Evolutionary conservation across 37 sponge, comb jelly and placozoan genomes (phyloP).

Genomic region (Oscarella lobularis): DNA sequence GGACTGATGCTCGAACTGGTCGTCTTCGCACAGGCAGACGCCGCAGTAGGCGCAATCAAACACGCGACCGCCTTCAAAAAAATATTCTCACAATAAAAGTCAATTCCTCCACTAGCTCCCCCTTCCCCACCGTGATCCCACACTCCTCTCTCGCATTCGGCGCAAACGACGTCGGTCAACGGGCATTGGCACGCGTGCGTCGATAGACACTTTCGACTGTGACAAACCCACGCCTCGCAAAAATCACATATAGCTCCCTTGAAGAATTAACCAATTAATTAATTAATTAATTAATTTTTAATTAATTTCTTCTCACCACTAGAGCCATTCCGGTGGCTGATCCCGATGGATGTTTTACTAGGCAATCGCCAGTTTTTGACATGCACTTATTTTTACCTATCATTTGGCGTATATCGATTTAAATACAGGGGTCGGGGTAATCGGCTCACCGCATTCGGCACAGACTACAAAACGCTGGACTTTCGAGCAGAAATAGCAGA

Average conservation of each 20-base stretch:
- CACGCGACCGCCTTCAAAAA: constrained; percentile 57
- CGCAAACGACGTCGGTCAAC: constrained; percentile 64
- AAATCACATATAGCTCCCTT: constrained; percentile 98
- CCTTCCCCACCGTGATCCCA: constrained; percentile 80
- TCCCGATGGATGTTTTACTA: constrained; percentile 70
- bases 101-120: background rate
- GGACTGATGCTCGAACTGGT: constrained; percentile 99
- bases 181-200: constrained; percentile 94
- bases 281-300: background rate
- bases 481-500: constrained; percentile 88
- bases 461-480: constrained; percentile 82
- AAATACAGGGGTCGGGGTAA: background rate
- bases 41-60: constrained; percentile 89
- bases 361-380: constrained; percentile 89
- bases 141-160: constrained; percentile 77
- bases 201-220: constrained; percentile 83
- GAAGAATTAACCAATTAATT: background rate
- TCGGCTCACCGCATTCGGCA: constrained; percentile 75
- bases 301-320: constrained; percentile 44
- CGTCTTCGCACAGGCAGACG: constrained; percentile 87
- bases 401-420: background rate
- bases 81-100: background rate
- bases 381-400: constrained; percentile 91
- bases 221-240: constrained; percentile 99
- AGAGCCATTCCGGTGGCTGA: constrained; percentile 76